Base-by-base conservation (phyloP, 35 echinoderm and acorn worm species). In the Ophiothrix spiculata region DNA sequence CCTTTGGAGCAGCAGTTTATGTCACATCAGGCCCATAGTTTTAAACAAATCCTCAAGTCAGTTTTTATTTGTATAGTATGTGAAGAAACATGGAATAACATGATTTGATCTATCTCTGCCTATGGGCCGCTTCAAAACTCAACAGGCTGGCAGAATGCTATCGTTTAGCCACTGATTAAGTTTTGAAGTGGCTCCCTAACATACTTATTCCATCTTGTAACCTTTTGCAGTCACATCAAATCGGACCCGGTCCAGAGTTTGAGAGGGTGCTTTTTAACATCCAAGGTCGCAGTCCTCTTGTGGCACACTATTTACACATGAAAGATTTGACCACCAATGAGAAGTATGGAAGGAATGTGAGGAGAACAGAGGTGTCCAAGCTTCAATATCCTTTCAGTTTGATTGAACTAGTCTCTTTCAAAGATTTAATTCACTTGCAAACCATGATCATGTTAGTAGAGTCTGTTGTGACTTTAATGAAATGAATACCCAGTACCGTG, bases 171-270 rank as follows among this genome's bases (percentile, higher is more conserved):
- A 25, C n/a, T 15, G 33, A 3, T 74, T 74, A 63, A 63, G 15
- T 17, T n/a, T 63, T 63, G 16, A 74, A 74, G 0, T 32, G 33
- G 33, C 64, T 6, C 19, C 25, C n/a, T 74, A 69, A 69, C 60
- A 13, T 25, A 31, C 3, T 69, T 31, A 25, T 12, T 17, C 33
- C 64, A 29, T 74, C 33, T 32, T 74, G 15, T 74, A 21, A 29
- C 33, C 33, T 74, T 3, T 29, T 32, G 17, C 82, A 97, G 95
- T 97, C 95, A 23, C 95, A 97, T 76, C 91, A 93, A 77, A 97
- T 93, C 75, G 95, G 95, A 63, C 95, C 95, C 33, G 95, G 95
- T 4, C 95, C 95, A 75, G 95, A 93, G 54, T 97, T 97, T 93
- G 91, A 97, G 74, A 64, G 95, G 35, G 95, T 97, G 23, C 80